Percentiles rank a stretch among this genome's conserved stretches.
These are phyloP conservation scores for Argyrosomus japonicus DNA, from an alignment of 2,113 vertebrate species.

Conservation along the genomic window DNA sequence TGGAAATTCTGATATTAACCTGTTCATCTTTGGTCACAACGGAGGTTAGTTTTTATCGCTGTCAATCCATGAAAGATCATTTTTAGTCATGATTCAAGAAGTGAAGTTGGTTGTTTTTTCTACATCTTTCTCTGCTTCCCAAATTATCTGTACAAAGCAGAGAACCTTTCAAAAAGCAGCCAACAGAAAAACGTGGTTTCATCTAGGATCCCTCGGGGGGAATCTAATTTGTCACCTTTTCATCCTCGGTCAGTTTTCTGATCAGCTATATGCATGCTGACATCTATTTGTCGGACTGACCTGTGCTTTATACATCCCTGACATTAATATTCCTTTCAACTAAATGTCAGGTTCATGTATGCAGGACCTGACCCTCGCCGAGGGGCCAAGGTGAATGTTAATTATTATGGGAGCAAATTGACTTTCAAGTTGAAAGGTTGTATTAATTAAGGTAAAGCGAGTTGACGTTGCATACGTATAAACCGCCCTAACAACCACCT, in stretches of 20 bases:
- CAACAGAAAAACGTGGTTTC: not conserved
- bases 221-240: constrained; percentile 58
- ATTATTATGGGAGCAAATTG: constrained; percentile 65
- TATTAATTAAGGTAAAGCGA: constrained; percentile 57
- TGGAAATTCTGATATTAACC: not conserved
- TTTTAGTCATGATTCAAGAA: not conserved
- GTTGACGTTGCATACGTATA: constrained; percentile 39
- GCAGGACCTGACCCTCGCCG: constrained; percentile 10
- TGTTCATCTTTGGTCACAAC: not conserved
- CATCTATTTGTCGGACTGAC: constrained; percentile 37
- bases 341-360: constrained; percentile 69
- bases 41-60: not conserved
- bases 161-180: constrained; percentile 10
- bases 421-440: constrained; percentile 69
- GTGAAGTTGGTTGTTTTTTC: not conserved
- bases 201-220: constrained; percentile 7
- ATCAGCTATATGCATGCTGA: constrained; percentile 44
- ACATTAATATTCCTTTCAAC: constrained; percentile 73
- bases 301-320: constrained; percentile 46
- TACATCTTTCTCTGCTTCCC: not conserved
- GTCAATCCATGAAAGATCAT: too few species aligned
- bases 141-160: constrained; percentile 3
- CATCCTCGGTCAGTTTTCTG: constrained; percentile 28
- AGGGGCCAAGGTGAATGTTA: constrained; percentile 72
- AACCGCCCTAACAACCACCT: not conserved